A percentile compares a stretch with the other conserved stretches of the same genome.
These are phyloP conservation scores for Cephus rjabovi DNA, from an alignment of 2,888 invertebrate species.

Conservation along the genomic window DNA sequence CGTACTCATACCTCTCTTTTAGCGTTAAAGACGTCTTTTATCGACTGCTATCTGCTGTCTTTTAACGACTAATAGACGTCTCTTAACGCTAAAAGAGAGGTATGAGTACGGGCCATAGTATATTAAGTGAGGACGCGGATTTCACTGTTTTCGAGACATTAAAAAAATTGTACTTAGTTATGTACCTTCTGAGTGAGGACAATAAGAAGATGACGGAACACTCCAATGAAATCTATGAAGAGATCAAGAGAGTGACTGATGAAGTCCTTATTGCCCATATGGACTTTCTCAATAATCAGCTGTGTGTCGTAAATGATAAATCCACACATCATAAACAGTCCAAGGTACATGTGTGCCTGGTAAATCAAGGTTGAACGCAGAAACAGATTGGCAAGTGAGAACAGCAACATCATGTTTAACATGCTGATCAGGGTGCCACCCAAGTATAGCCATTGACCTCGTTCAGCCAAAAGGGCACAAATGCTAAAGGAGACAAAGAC, in stretches of 20 bases:
- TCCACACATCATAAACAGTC: constrained; percentile 91
- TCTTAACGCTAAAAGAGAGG: too few relatives aligned
- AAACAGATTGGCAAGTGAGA: constrained; percentile 87
- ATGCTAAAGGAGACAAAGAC: constrained; percentile 94
- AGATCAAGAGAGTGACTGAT: constrained; percentile 92
- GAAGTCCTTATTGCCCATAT: constrained; percentile 92
- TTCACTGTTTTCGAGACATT: neutral
- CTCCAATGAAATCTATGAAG: constrained; percentile 94
- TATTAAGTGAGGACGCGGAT: neutral
- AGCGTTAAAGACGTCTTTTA: too few relatives aligned
- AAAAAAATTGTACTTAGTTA: neutral
- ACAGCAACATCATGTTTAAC: constrained; percentile 81
- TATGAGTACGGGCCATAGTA: neutral
- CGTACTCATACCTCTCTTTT: too few relatives aligned
- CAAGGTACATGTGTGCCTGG: constrained; percentile 88
- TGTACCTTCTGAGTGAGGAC: constrained; percentile 90
- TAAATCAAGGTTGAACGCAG: constrained; percentile 84
- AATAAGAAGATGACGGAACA: constrained; percentile 92
- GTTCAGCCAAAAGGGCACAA: constrained; percentile 86
- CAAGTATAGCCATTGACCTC: constrained; percentile 89
- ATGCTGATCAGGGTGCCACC: constrained; percentile 90
- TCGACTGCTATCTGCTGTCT: too few relatives aligned
- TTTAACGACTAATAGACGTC: too few relatives aligned
- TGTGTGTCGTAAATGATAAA: constrained; percentile 99
- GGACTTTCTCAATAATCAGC: constrained; percentile 91